Evolutionary conservation across 1,140 invertebrate genomes (phyloP).

Genomic region (Bombus superbus): DNA sequence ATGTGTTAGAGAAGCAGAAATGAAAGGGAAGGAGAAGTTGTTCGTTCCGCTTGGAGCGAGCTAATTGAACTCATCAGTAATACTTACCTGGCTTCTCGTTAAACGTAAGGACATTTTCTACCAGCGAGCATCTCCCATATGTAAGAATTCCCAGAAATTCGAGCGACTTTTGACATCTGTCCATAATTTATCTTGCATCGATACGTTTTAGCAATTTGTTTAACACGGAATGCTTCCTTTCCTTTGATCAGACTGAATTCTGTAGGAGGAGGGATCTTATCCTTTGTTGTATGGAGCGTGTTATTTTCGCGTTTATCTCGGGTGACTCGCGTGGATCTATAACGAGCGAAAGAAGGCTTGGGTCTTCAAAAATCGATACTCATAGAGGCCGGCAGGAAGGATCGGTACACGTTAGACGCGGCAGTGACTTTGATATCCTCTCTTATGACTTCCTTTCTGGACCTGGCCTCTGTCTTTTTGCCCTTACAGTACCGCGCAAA

Average conservation of each 20-base stretch:
- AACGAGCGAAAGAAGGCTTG: neutral
- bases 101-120: neutral
- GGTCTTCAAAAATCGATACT: slow-evolving; percentile 46
- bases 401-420: slow-evolving; percentile 40
- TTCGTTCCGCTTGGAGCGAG: neutral
- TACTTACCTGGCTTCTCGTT: neutral
- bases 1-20: neutral
- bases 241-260: neutral
- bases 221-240: rapidly evolving
- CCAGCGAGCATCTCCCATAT: neutral
- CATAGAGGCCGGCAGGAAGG: slow-evolving; percentile 52
- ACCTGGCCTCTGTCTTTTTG: neutral
- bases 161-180: neutral
- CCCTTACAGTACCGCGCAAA: neutral
- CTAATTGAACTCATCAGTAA: slow-evolving; percentile 25
- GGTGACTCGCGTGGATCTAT: neutral
- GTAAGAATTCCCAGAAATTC: neutral
- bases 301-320: slow-evolving; percentile 3
- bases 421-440: slow-evolving; percentile 54
- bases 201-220: neutral
- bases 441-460: neutral
- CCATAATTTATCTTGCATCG: neutral
- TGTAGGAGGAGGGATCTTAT: neutral
- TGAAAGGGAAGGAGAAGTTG: slow-evolving; percentile 3
- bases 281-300: neutral